Evolutionary conservation across 2,888 invertebrate genomes (phyloP), one percentile per base, ranked within the genome.

Genomic region (Thymelicus acteon): DNA sequence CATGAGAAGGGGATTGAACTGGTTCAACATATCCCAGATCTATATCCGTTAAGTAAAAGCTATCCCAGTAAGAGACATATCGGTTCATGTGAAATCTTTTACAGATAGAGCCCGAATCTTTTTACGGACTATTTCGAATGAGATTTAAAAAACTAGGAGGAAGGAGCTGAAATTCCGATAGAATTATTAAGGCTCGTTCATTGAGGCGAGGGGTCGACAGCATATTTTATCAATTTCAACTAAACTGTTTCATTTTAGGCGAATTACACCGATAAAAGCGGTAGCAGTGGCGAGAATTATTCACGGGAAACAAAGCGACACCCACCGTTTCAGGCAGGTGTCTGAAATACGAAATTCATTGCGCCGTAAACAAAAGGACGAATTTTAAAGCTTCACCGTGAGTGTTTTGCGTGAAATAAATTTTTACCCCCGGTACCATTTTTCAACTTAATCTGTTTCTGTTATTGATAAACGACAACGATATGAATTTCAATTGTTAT

Each of bases 281-380:
- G 76, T 73, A 72, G 75, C 74, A 75, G 67, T 76, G 77, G 80
- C 71, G 82, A 72, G 81, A 85, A 89, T 89, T 86, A 88, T 89
- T 90, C 85, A 86, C 83, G 75, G 76, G 75, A 83, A 86, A 89
- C 89, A 89, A 89, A 85, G 88, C 80, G 80, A 79, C 82, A 80
- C 85, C 86, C 82, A 80, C 82, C 83, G 84, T 84, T 83, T 79
- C 81, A 80, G 84, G 85, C 88, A 87, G 89, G 85, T 87, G 86
- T 85, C 88, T 87, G 85, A 85, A 86, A 87, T 87, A 84, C 82
- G 77, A 80, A 87, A 90, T 90, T 90, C 89, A 91, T 90, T 86
- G 88, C 87, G 81, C 82, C 86, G 85, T 88, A 90, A 88, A 90
- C 88, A 91, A 89, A 84, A 84, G 85, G 81, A 85, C 82, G 79